phyloP scores from a whole-genome alignment of 2,888 invertebrate genomes.

The Nymphalis urticae region DNA sequence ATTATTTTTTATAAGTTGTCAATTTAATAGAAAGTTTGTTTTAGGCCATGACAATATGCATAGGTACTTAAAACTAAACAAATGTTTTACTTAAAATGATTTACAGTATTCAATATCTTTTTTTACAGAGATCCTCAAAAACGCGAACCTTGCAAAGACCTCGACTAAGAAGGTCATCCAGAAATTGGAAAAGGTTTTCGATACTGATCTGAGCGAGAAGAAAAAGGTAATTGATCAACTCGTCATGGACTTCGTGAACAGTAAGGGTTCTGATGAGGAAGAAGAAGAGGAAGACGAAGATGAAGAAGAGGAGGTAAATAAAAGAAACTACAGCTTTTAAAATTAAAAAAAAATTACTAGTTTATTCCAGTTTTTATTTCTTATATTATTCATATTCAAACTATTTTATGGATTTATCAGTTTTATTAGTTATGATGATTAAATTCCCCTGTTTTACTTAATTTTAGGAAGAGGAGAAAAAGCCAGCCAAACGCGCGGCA shows the following conservation, averaged over 20 bases:
- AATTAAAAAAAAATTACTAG: neutral
- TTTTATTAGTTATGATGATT: neutral
- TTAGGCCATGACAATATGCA: too few species aligned
- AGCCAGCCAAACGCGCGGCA: slow-evolving; percentile 79
- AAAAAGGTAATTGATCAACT: slow-evolving; percentile 94
- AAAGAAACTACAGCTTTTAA: neutral
- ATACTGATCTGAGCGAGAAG: slow-evolving; percentile 87
- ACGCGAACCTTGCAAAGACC: slow-evolving; percentile 90
- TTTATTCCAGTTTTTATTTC: too few species aligned
- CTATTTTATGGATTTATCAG: neutral
- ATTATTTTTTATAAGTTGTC: too few species aligned
- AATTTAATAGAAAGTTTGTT: too few species aligned
- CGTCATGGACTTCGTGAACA: slow-evolving; percentile 88
- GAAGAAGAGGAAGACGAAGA: slow-evolving; percentile 60
- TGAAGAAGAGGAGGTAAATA: slow-evolving; percentile 32
- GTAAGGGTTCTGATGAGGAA: slow-evolving; percentile 61
- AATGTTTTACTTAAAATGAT: neutral
- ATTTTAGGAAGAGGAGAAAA: slow-evolving; percentile 74
- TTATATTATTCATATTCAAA: too few species aligned
- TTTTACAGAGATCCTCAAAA: slow-evolving; percentile 89
- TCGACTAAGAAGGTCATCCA: slow-evolving; percentile 95
- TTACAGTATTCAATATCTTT: slow-evolving; percentile 37
- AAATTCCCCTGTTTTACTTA: neutral
- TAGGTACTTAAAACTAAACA: too few species aligned
- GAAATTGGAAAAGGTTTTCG: slow-evolving; percentile 90